These are phyloP conservation scores for Pheosia gnoma DNA, from an alignment of 2,888 invertebrate genomes.

Conservation along the genomic window DNA sequence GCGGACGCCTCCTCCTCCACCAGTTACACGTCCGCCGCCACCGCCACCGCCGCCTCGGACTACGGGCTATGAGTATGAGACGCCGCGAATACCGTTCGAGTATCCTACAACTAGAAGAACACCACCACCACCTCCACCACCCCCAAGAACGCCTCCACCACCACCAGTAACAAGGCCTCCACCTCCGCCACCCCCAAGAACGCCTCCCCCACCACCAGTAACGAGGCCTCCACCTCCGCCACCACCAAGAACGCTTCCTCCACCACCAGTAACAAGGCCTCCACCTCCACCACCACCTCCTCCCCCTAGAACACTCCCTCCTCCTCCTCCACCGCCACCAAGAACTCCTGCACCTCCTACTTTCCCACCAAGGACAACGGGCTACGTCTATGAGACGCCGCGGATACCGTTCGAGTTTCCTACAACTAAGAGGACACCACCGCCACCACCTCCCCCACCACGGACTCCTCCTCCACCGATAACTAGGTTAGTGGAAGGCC, in stretches of 20 bases:
- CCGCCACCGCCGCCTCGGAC: slow-evolving; percentile 31
- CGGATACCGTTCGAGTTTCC: slow-evolving; percentile 37
- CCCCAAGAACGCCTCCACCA: slow-evolving; percentile 22
- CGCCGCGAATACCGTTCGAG: slow-evolving; percentile 17
- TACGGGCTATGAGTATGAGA: slow-evolving; percentile 23
- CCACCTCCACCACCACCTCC: slow-evolving; percentile 22
- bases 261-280: slow-evolving; percentile 14
- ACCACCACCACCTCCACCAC: slow-evolving; percentile 5
- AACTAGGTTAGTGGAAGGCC: not conserved
- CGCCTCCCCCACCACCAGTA: slow-evolving; percentile 23
- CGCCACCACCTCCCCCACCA: slow-evolving; percentile 32
- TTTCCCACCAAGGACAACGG: slow-evolving; percentile 41
- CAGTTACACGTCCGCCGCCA: slow-evolving; percentile 31
- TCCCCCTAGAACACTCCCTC: slow-evolving; percentile 27
- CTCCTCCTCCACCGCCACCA: slow-evolving; percentile 32
- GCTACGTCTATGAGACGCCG: slow-evolving; percentile 54
- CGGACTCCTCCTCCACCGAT: slow-evolving; percentile 31
- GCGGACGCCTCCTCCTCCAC: slow-evolving; percentile 26
- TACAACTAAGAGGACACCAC: slow-evolving; percentile 27
- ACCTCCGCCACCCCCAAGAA: slow-evolving; percentile 30
- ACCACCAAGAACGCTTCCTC: slow-evolving; percentile 29
- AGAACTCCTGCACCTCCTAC: slow-evolving; percentile 28
- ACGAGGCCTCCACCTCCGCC: slow-evolving; percentile 21
- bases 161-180: slow-evolving; percentile 14
- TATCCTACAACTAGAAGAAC: no score